Conservation (phyloP, 2,888 invertebrate species). For the Zonitis immaculata region DNA sequence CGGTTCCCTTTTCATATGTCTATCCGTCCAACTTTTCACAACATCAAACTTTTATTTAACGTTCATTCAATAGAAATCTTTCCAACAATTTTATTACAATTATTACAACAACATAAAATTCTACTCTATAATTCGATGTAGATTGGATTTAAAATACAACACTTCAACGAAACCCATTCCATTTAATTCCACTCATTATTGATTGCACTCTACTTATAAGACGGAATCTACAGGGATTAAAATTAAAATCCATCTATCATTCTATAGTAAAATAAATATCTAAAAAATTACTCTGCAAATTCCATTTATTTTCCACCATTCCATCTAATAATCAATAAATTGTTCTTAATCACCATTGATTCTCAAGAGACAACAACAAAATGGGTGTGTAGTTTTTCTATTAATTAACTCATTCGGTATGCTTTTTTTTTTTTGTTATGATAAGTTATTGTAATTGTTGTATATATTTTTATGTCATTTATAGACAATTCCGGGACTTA, state of each 20-base stretch:
- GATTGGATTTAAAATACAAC: not conserved
- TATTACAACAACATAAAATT: not conserved
- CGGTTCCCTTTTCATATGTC: constrained; percentile 39
- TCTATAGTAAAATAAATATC: not conserved
- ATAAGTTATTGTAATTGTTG: constrained; percentile 1
- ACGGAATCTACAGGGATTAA: not conserved
- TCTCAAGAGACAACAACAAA: not conserved
- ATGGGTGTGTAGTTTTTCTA: not conserved
- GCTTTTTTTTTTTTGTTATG: no score
- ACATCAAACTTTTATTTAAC: constrained; percentile 20
- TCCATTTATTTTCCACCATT: not conserved
- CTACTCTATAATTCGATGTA: not conserved
- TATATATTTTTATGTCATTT: constrained; percentile 11
- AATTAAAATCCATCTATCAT: not conserved
- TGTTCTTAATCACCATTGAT: no score
- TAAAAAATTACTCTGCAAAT: no score
- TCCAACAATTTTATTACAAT: not conserved
- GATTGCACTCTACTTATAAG: not conserved
- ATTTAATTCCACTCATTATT: not conserved
- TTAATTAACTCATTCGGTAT: no score
- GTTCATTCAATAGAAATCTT: not conserved
- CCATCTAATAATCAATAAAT: no score
- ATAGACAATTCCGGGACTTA: constrained; percentile 33
- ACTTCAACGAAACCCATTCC: constrained; percentile 6
- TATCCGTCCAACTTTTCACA: constrained; percentile 33